Evolutionary conservation across 2,797 vertebrate genomes (phyloP), one percentile per base, ranked within the genome.

Genomic region (Argentina silus): DNA sequence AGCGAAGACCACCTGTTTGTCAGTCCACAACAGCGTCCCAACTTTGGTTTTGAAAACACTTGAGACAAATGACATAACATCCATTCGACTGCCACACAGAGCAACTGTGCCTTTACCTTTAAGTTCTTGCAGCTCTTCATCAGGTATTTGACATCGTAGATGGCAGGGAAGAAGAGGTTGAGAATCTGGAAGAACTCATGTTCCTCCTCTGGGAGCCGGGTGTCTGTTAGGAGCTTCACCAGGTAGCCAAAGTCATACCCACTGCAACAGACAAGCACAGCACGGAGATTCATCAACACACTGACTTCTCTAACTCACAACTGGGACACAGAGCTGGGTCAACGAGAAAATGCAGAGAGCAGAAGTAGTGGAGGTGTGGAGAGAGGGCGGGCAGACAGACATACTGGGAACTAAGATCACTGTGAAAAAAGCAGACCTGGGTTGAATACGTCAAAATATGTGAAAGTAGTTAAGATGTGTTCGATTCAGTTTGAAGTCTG

Each of bases 61-160:
- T 36, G 27, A 36, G 27, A 36, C 42, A 71, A 50, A 9, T 9
- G 45, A 12, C 2, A 11, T 11, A 11, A 19, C 6, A 12, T 12
- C 8, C 8, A 61, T 21, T 4, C 27, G 27, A 36, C 27, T 36
- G 27, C 27, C 27, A 36, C 27, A 36, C 27, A 36, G 6, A 21
- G 48, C 62, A 48, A 51, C 17, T 11, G 17, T n/a, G 15, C 17
- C 4, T 42, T 2, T 91, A 99, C 98, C 97, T 99, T 99, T 2
- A 99, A 94, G 87, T 98, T 99, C 93, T 98, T 99, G 91, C 98
- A 99, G 92, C 98, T 99, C 92, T 99, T 99, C 98, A 99, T 99
- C 70, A 99, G 83, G 84, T 99, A 99, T 70, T 99, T 99, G 65
- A 99, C 98, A 21, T 99, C 98, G 68, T 99, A 99, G 86, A 99